These are phyloP conservation scores for Pygmarrhopalites habei DNA, from an alignment of 1,140 invertebrate genomes.

Conservation along the genomic window DNA sequence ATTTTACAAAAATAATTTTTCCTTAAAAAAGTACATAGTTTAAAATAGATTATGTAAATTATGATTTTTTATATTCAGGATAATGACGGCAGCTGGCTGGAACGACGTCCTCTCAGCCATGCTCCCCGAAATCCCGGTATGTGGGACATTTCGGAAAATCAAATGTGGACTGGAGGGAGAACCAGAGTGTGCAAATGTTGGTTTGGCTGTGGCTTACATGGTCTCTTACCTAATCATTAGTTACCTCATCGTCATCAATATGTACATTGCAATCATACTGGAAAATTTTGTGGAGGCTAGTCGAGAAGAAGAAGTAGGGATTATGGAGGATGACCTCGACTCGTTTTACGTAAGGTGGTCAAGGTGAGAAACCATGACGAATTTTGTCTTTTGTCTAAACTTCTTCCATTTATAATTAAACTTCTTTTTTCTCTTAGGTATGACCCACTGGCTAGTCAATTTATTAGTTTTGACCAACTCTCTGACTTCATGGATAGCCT, in stretches of 20 bases:
- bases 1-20: neutral
- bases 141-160: constrained; percentile 50
- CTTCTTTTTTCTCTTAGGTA: constrained; percentile 55
- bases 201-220: constrained; percentile 80
- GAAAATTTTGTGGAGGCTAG: constrained; percentile 98
- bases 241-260: constrained; percentile 95
- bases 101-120: constrained; percentile 84
- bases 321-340: constrained; percentile 92
- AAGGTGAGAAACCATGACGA: constrained; percentile 53
- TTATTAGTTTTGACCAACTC: constrained; percentile 84
- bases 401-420: neutral
- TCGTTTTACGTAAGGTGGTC: constrained; percentile 97
- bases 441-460: constrained; percentile 91
- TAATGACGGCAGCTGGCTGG: constrained; percentile 91
- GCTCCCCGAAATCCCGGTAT: constrained; percentile 78
- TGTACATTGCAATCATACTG: constrained; percentile 95
- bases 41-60: too few relatives aligned
- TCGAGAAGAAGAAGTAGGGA: constrained; percentile 91
- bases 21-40: too few relatives aligned
- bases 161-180: constrained; percentile 28
- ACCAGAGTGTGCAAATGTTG: constrained; percentile 15
- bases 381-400: neutral
- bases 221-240: constrained; percentile 92
- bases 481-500: constrained; percentile 90
- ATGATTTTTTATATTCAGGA: constrained; percentile 49